Base-by-base conservation (phyloP, 1,140 invertebrate genomes). In the Drosophila neocordata region DNA sequence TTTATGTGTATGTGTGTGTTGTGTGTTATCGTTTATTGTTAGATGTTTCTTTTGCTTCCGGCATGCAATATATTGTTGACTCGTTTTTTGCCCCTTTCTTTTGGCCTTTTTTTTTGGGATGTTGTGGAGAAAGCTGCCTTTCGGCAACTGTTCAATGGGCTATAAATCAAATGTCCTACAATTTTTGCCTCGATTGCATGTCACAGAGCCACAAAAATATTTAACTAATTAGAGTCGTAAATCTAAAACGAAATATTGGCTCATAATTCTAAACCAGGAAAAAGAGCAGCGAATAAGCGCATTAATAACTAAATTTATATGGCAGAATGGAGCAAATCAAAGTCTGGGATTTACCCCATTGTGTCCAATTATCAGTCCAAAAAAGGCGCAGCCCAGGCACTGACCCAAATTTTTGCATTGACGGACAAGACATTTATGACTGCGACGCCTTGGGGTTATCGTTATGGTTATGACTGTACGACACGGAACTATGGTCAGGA, bases 151-250 rank as follows among this genome's bases (percentile, higher is more conserved):
- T 56, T 68, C 27, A 13, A n/a, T 13, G 15, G 37, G 4, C 12
- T 41, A 76, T 76, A 75, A 76, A 76, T 76, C 73, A 85, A 85
- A 77, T 65, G 20, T 65, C 35, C 65, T 34, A 12, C 20, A 48
- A 48, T 48, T 20, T 48, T 69, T 37, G 51, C 62, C 58, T 51
- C 71, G 57, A 68, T 85, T 64, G 80, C 80, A 84, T 81, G 81
- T 76, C 55, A 34, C 34, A 48, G 20, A 69, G 65, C 73, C 73
- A 75, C 73, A 76, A 76, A 78, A 73, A 73, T 65, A 73, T 74
- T 70, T 80, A 74, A 73, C 77, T 87, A 84, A 84, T 84, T 84
- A 84, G 73, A 69, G 73, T 70, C 77, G 85, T 84, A 85, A 84
- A 84, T 84, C 73, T 73, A 35, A 44, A 31, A 64, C 73, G 41